These are phyloP conservation scores for Burhinus oedicnemus DNA, from an alignment of 2,113 vertebrate genomes.

Conservation along the genomic window DNA sequence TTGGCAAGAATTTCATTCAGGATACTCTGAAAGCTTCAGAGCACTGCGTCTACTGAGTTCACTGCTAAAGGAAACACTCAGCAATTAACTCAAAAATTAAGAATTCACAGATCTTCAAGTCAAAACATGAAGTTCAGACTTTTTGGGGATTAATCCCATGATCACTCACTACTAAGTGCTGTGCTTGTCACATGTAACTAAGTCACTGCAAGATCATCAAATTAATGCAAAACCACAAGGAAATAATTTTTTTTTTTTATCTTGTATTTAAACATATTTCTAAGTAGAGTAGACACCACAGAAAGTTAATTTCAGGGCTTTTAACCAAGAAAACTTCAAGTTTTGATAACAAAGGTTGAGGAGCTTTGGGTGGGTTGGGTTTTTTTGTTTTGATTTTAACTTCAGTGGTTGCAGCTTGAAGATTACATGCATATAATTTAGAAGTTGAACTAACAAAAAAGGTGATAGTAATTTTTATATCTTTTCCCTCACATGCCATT, in stretches of 20 bases:
- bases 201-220: background rate
- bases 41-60: background rate
- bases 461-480: background rate
- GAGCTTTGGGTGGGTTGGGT: fast-evolving
- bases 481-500: background rate
- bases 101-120: background rate
- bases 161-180: background rate
- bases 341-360: background rate
- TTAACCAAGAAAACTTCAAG: background rate
- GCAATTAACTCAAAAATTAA: constrained; percentile 6
- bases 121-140: background rate
- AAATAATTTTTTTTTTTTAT: background rate
- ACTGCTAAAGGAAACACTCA: background rate
- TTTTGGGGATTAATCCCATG: background rate
- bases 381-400: background rate
- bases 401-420: background rate
- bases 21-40: background rate
- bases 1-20: background rate
- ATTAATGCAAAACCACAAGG: background rate
- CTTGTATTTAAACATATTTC: background rate
- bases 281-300: background rate
- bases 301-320: background rate
- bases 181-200: background rate
- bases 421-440: background rate
- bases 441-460: background rate